A percentile compares a stretch with the other conserved stretches of the same genome.
Conservation (phyloP, 2,888 invertebrate genomes). For the Diogma glabrata region DNA sequence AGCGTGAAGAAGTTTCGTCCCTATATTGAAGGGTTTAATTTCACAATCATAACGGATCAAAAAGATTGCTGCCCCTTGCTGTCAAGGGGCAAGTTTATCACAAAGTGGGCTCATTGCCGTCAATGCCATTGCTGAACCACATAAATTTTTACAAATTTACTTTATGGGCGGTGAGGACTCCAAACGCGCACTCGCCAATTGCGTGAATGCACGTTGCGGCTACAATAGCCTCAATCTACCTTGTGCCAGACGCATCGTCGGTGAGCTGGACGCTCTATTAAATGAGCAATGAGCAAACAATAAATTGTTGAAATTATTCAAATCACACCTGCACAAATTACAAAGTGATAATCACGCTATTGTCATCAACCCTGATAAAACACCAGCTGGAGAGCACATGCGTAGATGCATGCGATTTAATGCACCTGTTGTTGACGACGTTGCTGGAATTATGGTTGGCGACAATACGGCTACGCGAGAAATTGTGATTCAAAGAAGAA, state of each 20-base stretch:
- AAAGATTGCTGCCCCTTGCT: too few relatives aligned
- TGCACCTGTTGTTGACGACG: constrained; percentile 28
- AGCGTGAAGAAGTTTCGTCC: too few relatives aligned
- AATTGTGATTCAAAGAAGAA: constrained; percentile 21
- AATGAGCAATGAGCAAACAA: too few relatives aligned
- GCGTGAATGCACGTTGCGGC: neutral
- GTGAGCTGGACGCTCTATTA: neutral
- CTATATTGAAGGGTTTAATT: too few relatives aligned
- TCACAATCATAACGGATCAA: too few relatives aligned
- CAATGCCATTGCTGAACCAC: neutral
- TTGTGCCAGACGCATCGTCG: neutral
- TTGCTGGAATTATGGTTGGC: neutral
- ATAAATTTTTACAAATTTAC: neutral
- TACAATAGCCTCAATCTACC: neutral
- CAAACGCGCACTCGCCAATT: neutral
- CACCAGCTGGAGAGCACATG: constrained; percentile 16
- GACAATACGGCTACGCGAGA: constrained; percentile 16
- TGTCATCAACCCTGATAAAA: constrained; percentile 21
- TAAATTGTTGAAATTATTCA: neutral
- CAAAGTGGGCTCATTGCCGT: neutral
- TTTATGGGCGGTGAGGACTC: neutral
- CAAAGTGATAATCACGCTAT: constrained; percentile 23
- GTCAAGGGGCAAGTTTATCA: neutral
- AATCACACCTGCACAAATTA: neutral
- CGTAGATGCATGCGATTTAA: constrained; percentile 31